Percentiles rank a stretch among this genome's conserved stretches.
phyloP scores from a whole-genome alignment of 2,113 vertebrate species.

The Elachura formosa region DNA sequence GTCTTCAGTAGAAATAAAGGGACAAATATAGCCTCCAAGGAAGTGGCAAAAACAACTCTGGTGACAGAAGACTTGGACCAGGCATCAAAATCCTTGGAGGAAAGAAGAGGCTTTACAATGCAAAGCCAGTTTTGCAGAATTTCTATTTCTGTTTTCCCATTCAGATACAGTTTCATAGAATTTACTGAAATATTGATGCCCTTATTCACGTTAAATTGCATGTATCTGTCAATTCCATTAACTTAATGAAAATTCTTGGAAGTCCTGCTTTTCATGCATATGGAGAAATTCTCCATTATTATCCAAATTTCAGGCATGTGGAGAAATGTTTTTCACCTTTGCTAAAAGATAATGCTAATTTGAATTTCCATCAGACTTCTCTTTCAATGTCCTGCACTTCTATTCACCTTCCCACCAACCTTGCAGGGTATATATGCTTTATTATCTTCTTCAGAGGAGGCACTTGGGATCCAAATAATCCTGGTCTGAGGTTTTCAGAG shows the following conservation, averaged over 20 bases:
- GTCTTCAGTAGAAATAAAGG: constrained; percentile 29
- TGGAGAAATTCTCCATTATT: no score
- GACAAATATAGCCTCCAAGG: constrained; percentile 23
- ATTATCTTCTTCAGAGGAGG: neutral
- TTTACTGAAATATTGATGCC: neutral
- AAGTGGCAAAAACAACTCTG: neutral
- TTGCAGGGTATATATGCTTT: neutral
- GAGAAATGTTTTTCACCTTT: neutral
- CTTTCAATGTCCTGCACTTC: neutral
- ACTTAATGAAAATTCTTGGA: neutral
- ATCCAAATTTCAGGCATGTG: neutral
- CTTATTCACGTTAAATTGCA: neutral
- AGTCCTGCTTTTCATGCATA: neutral
- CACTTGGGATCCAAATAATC: neutral
- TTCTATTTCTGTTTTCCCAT: neutral
- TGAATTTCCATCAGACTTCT: neutral
- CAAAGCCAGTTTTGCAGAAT: neutral
- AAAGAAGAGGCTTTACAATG: neutral
- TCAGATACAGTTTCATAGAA: neutral
- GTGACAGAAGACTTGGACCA: neutral
- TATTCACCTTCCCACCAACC: neutral
- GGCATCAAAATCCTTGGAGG: neutral
- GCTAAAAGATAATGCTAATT: neutral
- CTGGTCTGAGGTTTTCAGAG: neutral
- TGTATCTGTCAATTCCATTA: neutral